These are phyloP conservation scores for Pimpla rufipes DNA, from an alignment of 2,888 invertebrate genomes.

Conservation along the genomic window DNA sequence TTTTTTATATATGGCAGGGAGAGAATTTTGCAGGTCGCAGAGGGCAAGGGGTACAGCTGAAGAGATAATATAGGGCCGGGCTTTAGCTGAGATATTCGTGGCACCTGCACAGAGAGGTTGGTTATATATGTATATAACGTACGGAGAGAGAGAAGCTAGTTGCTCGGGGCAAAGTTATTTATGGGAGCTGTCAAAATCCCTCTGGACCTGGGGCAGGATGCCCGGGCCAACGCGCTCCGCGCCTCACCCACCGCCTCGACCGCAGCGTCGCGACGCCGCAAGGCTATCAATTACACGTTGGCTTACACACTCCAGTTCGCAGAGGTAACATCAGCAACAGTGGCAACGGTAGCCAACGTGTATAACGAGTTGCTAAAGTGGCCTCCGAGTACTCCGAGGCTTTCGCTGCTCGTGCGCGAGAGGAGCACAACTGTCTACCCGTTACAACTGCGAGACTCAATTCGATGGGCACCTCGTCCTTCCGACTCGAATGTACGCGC, in stretches of 20 bases:
- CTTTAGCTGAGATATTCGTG: slow-evolving; percentile 40
- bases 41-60: slow-evolving; percentile 13
- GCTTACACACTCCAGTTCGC: slow-evolving; percentile 72
- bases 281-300: slow-evolving; percentile 80
- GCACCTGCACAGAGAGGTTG: slow-evolving; percentile 55
- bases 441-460: slow-evolving; percentile 62
- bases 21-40: slow-evolving; percentile 23
- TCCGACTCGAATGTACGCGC: not conserved
- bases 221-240: slow-evolving; percentile 5
- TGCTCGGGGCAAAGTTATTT: slow-evolving; percentile 70
- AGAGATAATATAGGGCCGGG: slow-evolving; percentile 42
- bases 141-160: slow-evolving; percentile 31
- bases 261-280: slow-evolving; percentile 61
- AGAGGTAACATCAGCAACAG: slow-evolving; percentile 25
- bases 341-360: slow-evolving; percentile 32
- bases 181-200: slow-evolving; percentile 74
- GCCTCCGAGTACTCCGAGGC: slow-evolving; percentile 43
- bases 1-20: not conserved
- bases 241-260: slow-evolving; percentile 64
- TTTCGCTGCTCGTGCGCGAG: not conserved
- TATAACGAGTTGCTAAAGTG: slow-evolving; percentile 76
- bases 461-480: slow-evolving; percentile 19
- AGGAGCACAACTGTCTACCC: slow-evolving; percentile 71
- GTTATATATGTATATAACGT: slow-evolving; percentile 4
- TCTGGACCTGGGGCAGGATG: slow-evolving; percentile 61